Evolutionary conservation across 2,888 invertebrate species (phyloP).

Genomic region (Melieria omissa): DNA sequence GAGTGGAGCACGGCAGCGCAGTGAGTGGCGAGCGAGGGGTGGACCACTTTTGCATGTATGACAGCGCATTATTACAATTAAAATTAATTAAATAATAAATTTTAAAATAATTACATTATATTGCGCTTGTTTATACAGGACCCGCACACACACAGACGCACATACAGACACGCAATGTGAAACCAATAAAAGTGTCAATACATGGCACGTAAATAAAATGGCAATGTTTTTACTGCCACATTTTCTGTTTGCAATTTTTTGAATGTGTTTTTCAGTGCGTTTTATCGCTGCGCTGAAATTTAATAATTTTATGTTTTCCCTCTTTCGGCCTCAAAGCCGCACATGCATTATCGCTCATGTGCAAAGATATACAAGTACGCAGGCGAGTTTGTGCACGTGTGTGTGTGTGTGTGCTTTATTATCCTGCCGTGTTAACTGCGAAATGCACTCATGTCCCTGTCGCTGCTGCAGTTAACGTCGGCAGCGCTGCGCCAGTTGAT

Average conservation of each 20-base stretch:
- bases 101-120: slow-evolving; percentile 61
- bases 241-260: not conserved
- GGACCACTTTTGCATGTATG: slow-evolving; percentile 41
- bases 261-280: not conserved
- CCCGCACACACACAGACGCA: slow-evolving; percentile 23
- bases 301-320: too few relatives aligned
- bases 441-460: slow-evolving; percentile 45
- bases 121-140: slow-evolving; percentile 54
- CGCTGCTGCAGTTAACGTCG: slow-evolving; percentile 57
- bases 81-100: slow-evolving; percentile 64
- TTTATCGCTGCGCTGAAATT: too few relatives aligned
- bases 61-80: slow-evolving; percentile 60
- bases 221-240: not conserved
- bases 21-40: too few relatives aligned
- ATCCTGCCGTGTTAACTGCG: slow-evolving; percentile 32
- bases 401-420: slow-evolving; percentile 15
- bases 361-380: not conserved
- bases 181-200: slow-evolving; percentile 35
- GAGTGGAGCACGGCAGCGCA: too few relatives aligned
- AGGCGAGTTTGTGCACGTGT: not conserved
- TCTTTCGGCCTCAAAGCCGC: too few relatives aligned
- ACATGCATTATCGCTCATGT: too few relatives aligned
- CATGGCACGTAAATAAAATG: slow-evolving; percentile 6
- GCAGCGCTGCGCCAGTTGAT: slow-evolving; percentile 16
- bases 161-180: slow-evolving; percentile 26